Base-by-base conservation (phyloP, 2,797 vertebrate species). In the Odontamblyopus lacepedii region DNA sequence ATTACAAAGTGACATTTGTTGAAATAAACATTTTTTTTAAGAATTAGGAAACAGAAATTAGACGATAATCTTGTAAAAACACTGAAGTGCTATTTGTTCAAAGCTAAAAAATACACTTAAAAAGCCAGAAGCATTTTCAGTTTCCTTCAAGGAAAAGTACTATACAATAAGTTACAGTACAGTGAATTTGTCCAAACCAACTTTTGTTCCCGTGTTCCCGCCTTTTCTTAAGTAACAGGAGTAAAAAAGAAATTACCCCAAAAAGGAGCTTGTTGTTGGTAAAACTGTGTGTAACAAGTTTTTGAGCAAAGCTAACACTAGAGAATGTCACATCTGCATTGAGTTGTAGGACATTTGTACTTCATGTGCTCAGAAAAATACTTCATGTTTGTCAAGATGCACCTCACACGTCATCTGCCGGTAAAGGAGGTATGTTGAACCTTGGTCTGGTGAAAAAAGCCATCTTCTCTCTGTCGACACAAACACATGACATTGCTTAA, bases 111-210 rank as follows among this genome's bases (percentile, higher is more conserved):
- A 96, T 95, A 98, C 94, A 96, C 93, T 94, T 95, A 94, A 95
- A 95, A 95, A 96, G 95, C 95, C 95, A 93, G 94, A 91, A 92
- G 91, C 79, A 63, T 87, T 95, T 76, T 63, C 61, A 50, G 92
- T 98, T 98, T 98, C 97, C 96, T 97, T 98, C 97, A 98, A 98
- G 97, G 97, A 98, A 98, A 98, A 96, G 95, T 96, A 97, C 96
- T 97, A 98, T 97, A 98, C 94, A 99, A 98, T 98, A 98, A 98
- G 96, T 98, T 99, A 99, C 96, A 97, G 96, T 98, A 97, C 96
- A 97, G 95, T 96, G 95, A 97, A 96, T 96, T 95, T 96, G 94
- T 96, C 95, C 96, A 95, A 96, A 96, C 95, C 94, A 93, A 96
- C 95, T 95, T 82, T 97, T 96, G 96, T 96, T 98, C 96, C 97